These are phyloP conservation scores for Epinotia bilunana DNA, from an alignment of 2,888 invertebrate genomes.

Conservation along the genomic window DNA sequence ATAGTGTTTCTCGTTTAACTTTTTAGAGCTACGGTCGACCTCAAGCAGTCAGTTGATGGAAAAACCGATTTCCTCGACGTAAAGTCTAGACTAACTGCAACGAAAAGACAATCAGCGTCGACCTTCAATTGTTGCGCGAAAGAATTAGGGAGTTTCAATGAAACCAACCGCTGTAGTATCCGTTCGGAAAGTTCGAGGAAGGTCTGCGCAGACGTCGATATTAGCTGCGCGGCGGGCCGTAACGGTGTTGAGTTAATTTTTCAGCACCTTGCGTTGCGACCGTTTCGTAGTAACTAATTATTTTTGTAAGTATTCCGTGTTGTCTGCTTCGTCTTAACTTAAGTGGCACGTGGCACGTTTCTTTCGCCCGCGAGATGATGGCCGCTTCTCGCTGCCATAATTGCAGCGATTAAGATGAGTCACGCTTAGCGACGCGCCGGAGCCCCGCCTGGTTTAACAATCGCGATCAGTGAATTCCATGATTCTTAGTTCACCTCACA, in stretches of 20 bases:
- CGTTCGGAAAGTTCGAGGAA: constrained; percentile 55
- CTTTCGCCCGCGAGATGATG: constrained; percentile 58
- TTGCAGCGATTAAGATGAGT: constrained; percentile 82
- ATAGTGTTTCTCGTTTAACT: constrained; percentile 67
- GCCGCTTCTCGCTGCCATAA: constrained; percentile 70
- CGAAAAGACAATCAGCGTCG: constrained; percentile 63
- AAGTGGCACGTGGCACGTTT: constrained; percentile 66
- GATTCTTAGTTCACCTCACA: constrained; percentile 45
- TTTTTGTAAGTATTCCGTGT: constrained; percentile 24
- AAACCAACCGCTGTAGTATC: constrained; percentile 51
- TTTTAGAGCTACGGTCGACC: constrained; percentile 70
- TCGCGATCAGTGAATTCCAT: constrained; percentile 62
- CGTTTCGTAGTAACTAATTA: constrained; percentile 44
- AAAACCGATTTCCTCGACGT: constrained; percentile 65
- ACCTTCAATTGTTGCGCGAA: constrained; percentile 68
- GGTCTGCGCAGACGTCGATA: constrained; percentile 45
- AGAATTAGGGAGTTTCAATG: constrained; percentile 51
- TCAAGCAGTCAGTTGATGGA: constrained; percentile 59
- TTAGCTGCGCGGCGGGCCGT: constrained; percentile 52
- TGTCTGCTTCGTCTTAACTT: constrained; percentile 48
- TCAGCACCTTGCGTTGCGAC: constrained; percentile 9
- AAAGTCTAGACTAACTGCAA: constrained; percentile 61
- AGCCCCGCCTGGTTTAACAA: constrained; percentile 74
- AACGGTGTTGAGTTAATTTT: constrained; percentile 24
- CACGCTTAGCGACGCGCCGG: constrained; percentile 78